Evolutionary conservation across 2,113 vertebrate genomes (phyloP).

Genomic region (Pteropus alecto): DNA sequence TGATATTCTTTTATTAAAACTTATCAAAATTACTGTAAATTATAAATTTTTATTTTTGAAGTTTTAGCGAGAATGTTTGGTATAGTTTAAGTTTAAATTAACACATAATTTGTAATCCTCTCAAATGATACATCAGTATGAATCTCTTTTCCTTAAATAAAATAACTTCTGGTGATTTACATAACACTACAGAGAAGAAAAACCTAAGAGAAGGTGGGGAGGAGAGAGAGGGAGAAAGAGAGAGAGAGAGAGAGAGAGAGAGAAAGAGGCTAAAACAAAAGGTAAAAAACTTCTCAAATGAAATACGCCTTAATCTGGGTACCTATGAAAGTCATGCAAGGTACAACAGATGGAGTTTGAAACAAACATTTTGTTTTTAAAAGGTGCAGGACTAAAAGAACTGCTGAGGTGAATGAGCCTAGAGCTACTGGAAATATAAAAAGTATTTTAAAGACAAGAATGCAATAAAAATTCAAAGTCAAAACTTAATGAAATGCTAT

Average conservation of each 20-base stretch:
- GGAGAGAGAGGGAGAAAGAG: too few species aligned
- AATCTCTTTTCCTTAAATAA: not conserved
- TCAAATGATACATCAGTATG: not conserved
- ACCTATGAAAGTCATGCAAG: not conserved
- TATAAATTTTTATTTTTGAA: conserved; percentile 20
- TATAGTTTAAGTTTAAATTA: conserved; percentile 31
- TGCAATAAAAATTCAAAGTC: conserved; percentile 13
- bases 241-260: not conserved
- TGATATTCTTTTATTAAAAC: conserved; percentile 1
- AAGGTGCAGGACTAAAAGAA: not conserved
- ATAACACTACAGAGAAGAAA: not conserved
- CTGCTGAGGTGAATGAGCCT: not conserved
- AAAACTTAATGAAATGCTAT: conserved; percentile 13
- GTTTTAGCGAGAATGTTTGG: conserved; percentile 14
- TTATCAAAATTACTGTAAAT: conserved; percentile 20
- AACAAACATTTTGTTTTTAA: conserved; percentile 36
- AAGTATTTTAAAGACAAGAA: conserved; percentile 13
- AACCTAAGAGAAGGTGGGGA: not conserved
- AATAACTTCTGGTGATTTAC: not conserved
- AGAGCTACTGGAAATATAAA: conserved; percentile 27
- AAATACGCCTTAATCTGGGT: not conserved
- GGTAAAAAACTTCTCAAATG: not conserved
- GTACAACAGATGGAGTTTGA: not conserved
- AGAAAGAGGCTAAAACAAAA: not conserved
- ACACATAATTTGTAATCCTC: not conserved